phyloP scores from a whole-genome alignment of 2,113 vertebrate species.

The Phycodurus eques region DNA sequence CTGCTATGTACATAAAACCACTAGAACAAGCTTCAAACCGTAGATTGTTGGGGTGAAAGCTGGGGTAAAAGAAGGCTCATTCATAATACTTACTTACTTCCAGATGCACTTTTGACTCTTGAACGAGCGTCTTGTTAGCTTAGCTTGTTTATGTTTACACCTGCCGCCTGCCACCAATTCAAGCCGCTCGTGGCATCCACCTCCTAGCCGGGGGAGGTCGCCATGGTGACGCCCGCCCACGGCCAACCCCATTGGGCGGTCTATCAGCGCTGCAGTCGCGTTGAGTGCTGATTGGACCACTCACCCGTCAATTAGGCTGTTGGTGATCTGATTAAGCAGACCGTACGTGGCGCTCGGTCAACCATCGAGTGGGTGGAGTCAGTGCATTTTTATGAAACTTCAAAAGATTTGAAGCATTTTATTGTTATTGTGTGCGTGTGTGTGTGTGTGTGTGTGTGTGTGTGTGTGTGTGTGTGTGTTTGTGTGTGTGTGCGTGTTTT shows the following conservation, averaged over 20 bases:
- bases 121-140: neutral
- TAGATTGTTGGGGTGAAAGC: neutral
- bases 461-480: too few species aligned
- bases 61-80: neutral
- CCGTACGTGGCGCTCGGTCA: constrained; percentile 68
- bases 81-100: constrained; percentile 6
- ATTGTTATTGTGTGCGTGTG: neutral
- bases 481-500: too few species aligned
- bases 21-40: neutral
- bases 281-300: constrained; percentile 52
- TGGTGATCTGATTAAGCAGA: constrained; percentile 29
- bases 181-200: constrained; percentile 31
- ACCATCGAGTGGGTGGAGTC: constrained; percentile 24
- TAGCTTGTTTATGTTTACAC: constrained; percentile 42
- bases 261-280: constrained; percentile 32
- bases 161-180: constrained; percentile 3
- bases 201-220: constrained; percentile 17
- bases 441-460: too few species aligned
- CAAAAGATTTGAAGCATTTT: neutral
- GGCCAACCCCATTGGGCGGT: constrained; percentile 34
- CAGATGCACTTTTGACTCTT: neutral
- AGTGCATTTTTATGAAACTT: neutral
- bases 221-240: constrained; percentile 62
- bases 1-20: neutral
- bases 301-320: constrained; percentile 39